phyloP scores from a whole-genome alignment of 35 echinoderm and acorn worm genomes.

The Stichopus chloronotus region DNA sequence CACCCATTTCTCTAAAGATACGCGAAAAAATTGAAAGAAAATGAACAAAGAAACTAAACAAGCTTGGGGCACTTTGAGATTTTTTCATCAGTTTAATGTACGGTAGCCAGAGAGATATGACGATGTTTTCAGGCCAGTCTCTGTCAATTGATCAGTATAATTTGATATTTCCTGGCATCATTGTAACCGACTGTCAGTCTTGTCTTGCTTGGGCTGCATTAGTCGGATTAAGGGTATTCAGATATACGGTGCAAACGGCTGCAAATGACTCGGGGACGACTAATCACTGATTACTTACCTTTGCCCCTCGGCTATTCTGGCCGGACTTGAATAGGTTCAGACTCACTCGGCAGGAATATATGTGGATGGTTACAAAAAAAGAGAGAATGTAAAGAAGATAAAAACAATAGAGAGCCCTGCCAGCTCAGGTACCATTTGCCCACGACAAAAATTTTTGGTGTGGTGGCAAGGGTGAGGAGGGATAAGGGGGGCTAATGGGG shows the following conservation, averaged over 20 bases:
- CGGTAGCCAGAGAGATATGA: slow-evolving; percentile 40
- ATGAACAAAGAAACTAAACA: slow-evolving; percentile 63
- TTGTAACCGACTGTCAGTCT: slow-evolving; percentile 49
- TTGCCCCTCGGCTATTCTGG: slow-evolving; percentile 35
- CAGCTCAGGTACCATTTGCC: background rate
- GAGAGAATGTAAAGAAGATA: background rate
- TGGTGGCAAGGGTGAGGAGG: background rate
- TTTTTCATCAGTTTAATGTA: slow-evolving; percentile 63
- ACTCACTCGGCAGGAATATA: background rate
- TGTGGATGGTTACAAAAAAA: background rate
- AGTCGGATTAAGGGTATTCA: slow-evolving; percentile 63
- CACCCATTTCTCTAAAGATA: slow-evolving; percentile 57
- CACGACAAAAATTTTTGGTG: background rate
- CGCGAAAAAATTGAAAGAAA: slow-evolving; percentile 62
- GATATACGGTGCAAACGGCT: slow-evolving; percentile 33
- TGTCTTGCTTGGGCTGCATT: slow-evolving; percentile 45
- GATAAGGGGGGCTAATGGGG: background rate
- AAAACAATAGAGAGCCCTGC: background rate
- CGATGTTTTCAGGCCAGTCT: slow-evolving; percentile 47
- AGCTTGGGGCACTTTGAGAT: slow-evolving; percentile 30
- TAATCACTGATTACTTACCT: slow-evolving; percentile 57
- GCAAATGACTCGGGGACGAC: slow-evolving; percentile 48
- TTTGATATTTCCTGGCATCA: slow-evolving; percentile 61
- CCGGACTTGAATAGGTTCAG: background rate
- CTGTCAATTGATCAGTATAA: slow-evolving; percentile 58